Conservation (phyloP, 1,140 invertebrate species). For the Riptortus pedestris region DNA sequence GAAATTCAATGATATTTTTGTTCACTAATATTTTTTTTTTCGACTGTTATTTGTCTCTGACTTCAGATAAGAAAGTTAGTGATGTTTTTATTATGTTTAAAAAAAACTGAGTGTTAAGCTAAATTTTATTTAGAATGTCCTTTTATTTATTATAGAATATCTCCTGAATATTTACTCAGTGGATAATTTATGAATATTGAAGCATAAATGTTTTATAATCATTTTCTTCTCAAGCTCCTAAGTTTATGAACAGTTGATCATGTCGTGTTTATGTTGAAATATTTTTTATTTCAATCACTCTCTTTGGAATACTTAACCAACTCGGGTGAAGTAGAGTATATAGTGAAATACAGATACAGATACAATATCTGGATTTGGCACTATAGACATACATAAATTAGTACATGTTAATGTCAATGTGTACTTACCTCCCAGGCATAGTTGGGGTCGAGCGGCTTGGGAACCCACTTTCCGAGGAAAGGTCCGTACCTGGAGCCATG, state of each 20-base stretch:
- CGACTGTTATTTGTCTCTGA: no score
- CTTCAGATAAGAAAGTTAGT: no score
- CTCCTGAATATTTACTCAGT: no score
- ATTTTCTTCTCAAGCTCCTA: neutral
- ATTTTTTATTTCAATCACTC: neutral
- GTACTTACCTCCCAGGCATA: conserved; percentile 12
- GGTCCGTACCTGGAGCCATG: conserved; percentile 17
- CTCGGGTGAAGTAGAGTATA: neutral
- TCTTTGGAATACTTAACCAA: neutral
- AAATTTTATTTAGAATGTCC: no score
- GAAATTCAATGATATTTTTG: no score
- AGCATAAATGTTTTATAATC: neutral
- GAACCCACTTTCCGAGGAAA: conserved; percentile 14
- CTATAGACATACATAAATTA: neutral
- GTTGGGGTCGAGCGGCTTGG: conserved; percentile 6
- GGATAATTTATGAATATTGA: no score
- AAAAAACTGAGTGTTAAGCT: no score
- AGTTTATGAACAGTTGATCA: neutral
- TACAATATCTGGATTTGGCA: neutral
- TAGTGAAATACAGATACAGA: neutral
- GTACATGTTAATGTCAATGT: neutral
- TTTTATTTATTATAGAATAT: no score
- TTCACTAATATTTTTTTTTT: no score
- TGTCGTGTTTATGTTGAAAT: neutral
- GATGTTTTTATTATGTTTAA: no score